A percentile compares a stretch with the other conserved stretches of the same genome.
phyloP scores from a whole-genome alignment of 2,113 vertebrate species.

The Rynchops niger region DNA sequence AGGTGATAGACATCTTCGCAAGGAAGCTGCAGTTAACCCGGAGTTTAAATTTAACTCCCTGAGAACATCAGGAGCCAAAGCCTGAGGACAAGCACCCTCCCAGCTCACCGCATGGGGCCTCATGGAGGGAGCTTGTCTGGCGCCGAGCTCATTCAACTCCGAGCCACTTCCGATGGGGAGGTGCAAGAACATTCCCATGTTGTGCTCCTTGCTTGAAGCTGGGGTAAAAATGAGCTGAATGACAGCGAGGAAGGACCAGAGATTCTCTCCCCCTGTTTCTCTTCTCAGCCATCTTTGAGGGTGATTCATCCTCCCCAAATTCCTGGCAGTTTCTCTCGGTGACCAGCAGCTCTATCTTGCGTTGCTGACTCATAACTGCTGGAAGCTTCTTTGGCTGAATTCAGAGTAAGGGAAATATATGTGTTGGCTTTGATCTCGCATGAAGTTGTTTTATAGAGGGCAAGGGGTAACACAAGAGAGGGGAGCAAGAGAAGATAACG shows the following conservation, averaged over 20 bases:
- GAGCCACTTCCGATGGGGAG: background rate
- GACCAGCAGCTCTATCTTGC: background rate
- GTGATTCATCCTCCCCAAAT: constrained; percentile 11
- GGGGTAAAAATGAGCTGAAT: background rate
- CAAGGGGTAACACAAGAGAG: background rate
- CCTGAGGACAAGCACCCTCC: background rate
- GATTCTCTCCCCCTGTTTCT: background rate
- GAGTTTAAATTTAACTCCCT: background rate
- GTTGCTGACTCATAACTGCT: constrained; percentile 30
- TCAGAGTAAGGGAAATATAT: background rate
- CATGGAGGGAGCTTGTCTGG: background rate
- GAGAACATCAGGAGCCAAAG: background rate
- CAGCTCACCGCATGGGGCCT: fast-evolving
- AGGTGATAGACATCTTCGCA: background rate
- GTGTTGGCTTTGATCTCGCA: background rate
- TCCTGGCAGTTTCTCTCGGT: background rate
- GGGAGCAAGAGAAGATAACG: background rate
- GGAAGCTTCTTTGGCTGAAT: background rate
- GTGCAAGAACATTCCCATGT: background rate
- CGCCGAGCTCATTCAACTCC: background rate
- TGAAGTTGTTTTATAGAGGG: background rate
- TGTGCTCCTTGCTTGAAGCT: background rate
- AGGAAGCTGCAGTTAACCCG: background rate
- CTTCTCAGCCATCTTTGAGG: background rate
- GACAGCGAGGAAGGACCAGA: background rate